Evolutionary conservation across 2,888 invertebrate species (phyloP).

Genomic region (Acrobasis repandana): DNA sequence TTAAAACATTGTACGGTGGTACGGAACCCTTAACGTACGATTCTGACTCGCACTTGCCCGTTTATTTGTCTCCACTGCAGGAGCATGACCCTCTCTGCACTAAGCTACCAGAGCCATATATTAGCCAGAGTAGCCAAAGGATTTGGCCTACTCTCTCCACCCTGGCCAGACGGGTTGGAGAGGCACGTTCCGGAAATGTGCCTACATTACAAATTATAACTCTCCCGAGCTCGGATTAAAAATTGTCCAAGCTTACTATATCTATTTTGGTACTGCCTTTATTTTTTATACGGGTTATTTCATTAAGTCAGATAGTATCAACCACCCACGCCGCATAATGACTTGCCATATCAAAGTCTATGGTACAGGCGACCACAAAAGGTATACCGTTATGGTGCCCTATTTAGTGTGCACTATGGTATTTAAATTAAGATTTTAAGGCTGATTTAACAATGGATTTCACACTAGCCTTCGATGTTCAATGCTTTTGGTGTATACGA

Average conservation of each 20-base stretch:
- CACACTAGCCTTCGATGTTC: slow-evolving; percentile 4
- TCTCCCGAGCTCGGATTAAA: background rate
- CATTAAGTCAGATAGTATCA: slow-evolving; percentile 76
- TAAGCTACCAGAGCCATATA: too few relatives aligned
- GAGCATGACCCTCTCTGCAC: too few relatives aligned
- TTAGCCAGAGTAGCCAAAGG: too few relatives aligned
- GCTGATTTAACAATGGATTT: slow-evolving; percentile 15
- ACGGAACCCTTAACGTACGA: too few relatives aligned
- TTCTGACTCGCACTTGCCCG: too few relatives aligned
- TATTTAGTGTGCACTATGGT: slow-evolving; percentile 11
- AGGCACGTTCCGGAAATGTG: too few relatives aligned
- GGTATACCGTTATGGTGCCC: slow-evolving; percentile 29
- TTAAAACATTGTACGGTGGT: too few relatives aligned
- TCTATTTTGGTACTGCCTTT: slow-evolving; percentile 37
- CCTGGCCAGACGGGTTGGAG: too few relatives aligned
- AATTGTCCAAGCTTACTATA: slow-evolving; percentile 5
- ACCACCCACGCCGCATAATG: slow-evolving; percentile 80
- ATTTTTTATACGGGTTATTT: slow-evolving; percentile 76
- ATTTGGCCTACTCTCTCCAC: too few relatives aligned
- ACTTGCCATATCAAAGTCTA: slow-evolving; percentile 71
- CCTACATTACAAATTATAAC: too few relatives aligned
- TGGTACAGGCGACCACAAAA: slow-evolving; percentile 23
- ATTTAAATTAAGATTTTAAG: slow-evolving; percentile 20
- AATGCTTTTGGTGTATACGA: background rate
- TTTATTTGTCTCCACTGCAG: too few relatives aligned